Conservation (phyloP, 2,113 vertebrate genomes). For the Heterochromis multidens region DNA sequence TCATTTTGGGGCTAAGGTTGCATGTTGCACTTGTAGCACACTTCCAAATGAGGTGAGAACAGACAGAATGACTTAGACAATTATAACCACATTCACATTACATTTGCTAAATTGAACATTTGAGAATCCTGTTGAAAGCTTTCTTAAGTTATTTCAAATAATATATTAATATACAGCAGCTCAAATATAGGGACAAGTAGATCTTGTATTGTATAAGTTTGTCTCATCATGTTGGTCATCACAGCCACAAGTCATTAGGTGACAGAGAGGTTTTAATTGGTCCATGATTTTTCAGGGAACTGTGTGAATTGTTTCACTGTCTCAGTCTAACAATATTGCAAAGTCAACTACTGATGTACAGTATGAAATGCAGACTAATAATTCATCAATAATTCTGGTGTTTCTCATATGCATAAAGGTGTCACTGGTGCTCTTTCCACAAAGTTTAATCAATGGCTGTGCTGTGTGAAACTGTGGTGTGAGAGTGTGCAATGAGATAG, state of each 20-base stretch:
- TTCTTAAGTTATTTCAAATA: too few species aligned
- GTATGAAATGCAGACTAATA: neutral
- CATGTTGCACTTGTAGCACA: accelerated
- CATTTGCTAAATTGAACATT: neutral
- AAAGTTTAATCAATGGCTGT: neutral
- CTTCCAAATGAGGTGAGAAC: neutral
- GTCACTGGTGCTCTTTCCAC: neutral
- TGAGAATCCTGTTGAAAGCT: too few species aligned
- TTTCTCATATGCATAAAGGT: too few species aligned
- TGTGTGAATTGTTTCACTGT: neutral
- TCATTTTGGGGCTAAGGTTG: neutral
- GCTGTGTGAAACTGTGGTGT: neutral
- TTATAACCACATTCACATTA: neutral
- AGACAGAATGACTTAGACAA: too few species aligned
- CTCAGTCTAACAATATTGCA: neutral
- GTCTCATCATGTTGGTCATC: neutral
- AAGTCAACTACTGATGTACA: neutral
- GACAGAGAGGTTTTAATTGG: neutral
- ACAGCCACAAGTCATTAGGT: too few species aligned
- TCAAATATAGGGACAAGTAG: too few species aligned
- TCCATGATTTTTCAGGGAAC: neutral
- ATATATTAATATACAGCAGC: too few species aligned
- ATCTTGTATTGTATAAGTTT: too few species aligned
- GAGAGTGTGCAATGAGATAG: neutral
- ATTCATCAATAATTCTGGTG: neutral